phyloP scores from a whole-genome alignment of 2,888 invertebrate genomes.

The Standfussiana lucernea region DNA sequence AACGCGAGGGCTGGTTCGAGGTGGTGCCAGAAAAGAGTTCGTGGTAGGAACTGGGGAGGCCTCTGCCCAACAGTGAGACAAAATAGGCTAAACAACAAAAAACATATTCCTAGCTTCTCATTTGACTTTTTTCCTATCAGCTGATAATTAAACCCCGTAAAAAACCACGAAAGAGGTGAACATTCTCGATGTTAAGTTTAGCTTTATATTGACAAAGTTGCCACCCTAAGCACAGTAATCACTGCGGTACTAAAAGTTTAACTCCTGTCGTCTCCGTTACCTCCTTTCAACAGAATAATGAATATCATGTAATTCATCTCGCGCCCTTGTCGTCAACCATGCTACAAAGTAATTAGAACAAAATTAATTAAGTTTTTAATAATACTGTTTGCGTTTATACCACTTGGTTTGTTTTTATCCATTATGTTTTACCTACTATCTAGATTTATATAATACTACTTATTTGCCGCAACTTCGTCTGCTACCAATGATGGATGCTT shows the following conservation, averaged over 20 bases:
- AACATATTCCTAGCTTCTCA: background rate
- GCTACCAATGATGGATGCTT: background rate
- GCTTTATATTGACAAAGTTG: background rate
- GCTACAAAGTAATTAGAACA: conserved; percentile 24
- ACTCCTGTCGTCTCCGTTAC: background rate
- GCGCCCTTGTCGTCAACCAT: conserved; percentile 11
- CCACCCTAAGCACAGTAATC: background rate
- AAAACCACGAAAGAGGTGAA: background rate
- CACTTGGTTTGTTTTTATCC: conserved; percentile 8
- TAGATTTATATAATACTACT: background rate
- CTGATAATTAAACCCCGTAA: background rate
- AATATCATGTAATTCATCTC: conserved; percentile 7
- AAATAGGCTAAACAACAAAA: too few relatives aligned
- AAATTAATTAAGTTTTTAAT: conserved; percentile 10
- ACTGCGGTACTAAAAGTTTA: conserved; percentile 15
- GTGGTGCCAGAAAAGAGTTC: too few relatives aligned
- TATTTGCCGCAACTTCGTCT: background rate
- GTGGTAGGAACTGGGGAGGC: too few relatives aligned
- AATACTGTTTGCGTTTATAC: conserved; percentile 10
- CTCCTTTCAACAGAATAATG: conserved; percentile 14
- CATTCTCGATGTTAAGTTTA: background rate
- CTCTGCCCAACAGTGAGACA: too few relatives aligned
- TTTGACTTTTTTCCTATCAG: background rate
- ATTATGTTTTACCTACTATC: background rate
- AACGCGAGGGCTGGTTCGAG: too few relatives aligned